Conservation (phyloP, 1,140 invertebrate species). For the Pteromalus puparum region DNA sequence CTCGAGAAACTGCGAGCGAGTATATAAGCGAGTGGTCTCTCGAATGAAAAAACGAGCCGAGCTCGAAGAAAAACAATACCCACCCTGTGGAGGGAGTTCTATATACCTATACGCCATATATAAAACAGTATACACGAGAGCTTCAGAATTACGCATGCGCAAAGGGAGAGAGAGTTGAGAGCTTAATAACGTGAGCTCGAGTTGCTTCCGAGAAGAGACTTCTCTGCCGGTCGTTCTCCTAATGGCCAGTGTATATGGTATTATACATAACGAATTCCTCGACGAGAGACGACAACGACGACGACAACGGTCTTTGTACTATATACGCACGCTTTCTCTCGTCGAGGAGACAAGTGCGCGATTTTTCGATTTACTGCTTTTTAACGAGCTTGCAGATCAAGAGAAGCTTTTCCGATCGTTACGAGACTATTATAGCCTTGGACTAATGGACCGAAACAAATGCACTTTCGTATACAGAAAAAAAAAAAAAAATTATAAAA, state of each 20-base stretch:
- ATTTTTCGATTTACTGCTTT: slow-evolving; percentile 19
- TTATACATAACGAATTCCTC: slow-evolving; percentile 4
- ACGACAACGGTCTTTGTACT: neutral
- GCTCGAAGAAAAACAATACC: neutral
- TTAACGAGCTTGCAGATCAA: slow-evolving; percentile 14
- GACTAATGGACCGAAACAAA: too few relatives aligned
- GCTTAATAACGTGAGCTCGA: slow-evolving; percentile 36
- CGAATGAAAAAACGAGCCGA: slow-evolving; percentile 1
- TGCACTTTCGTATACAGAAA: neutral
- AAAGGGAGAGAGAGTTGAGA: slow-evolving; percentile 14
- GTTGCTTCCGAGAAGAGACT: slow-evolving; percentile 42
- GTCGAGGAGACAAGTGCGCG: neutral
- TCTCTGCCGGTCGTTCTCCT: slow-evolving; percentile 30
- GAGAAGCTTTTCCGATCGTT: too few relatives aligned
- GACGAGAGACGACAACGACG: neutral
- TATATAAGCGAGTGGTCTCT: neutral
- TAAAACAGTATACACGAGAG: neutral
- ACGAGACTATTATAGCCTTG: too few relatives aligned
- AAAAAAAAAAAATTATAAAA: neutral
- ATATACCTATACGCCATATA: neutral
- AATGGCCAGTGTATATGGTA: neutral
- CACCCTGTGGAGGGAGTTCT: neutral
- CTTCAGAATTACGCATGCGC: slow-evolving; percentile 14
- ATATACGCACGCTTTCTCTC: neutral
- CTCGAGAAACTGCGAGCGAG: neutral